These are phyloP conservation scores for Drosophila funebris DNA, from an alignment of 1,140 invertebrate genomes.

Conservation along the genomic window DNA sequence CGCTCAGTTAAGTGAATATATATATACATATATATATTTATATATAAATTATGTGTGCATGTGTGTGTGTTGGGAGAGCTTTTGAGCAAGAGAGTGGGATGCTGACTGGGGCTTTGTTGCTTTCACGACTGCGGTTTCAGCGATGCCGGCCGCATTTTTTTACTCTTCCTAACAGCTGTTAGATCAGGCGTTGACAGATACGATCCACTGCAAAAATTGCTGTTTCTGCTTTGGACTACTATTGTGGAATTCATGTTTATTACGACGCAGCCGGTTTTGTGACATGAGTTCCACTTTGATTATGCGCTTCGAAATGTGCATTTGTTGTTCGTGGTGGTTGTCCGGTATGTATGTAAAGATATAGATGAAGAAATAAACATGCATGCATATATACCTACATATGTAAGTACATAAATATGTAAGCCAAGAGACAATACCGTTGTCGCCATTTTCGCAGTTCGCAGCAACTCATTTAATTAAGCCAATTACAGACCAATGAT, in stretches of 20 bases:
- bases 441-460: constrained; percentile 9
- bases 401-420: constrained; percentile 10
- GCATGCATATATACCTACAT: constrained; percentile 4
- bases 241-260: constrained; percentile 34
- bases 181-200: constrained; percentile 30
- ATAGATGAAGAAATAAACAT: too few relatives aligned
- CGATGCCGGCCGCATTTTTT: constrained; percentile 31
- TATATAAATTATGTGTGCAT: background rate
- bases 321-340: constrained; percentile 19
- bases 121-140: constrained; percentile 12
- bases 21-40: too few relatives aligned
- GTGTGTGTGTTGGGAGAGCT: constrained; percentile 17
- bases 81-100: constrained; percentile 27
- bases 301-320: constrained; percentile 1
- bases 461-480: constrained; percentile 44
- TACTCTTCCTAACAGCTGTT: constrained; percentile 47
- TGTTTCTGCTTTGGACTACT: background rate
- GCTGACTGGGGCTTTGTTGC: constrained; percentile 32
- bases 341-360: constrained; percentile 19
- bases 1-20: background rate
- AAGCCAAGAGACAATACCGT: background rate
- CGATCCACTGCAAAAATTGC: constrained; percentile 12
- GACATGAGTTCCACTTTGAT: constrained; percentile 31
- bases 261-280: constrained; percentile 40
- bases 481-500: constrained; percentile 38